Base-by-base conservation (phyloP, 2,113 vertebrate genomes). In the Gasterosteus aculeatus region DNA sequence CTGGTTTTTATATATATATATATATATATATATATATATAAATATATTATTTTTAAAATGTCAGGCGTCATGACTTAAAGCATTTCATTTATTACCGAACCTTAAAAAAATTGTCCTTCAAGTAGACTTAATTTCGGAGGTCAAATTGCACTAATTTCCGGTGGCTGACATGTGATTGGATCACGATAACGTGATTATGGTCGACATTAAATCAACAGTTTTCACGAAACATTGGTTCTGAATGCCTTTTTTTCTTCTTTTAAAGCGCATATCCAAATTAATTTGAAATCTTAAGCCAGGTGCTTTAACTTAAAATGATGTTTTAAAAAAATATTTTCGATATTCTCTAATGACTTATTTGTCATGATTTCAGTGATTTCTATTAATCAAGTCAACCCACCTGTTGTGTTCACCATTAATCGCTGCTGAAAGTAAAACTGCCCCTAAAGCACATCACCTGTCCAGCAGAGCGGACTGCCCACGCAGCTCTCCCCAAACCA, bases 401-500 rank as follows among this genome's bases (percentile, higher is more conserved):
- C 22, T 59, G n/a, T 49, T 75, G 22, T 61, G 7, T 74, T 12
- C 31, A 54, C 18, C 4, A 44, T 59, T 65, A 15, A n/a, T 18
- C 61, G 10, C 31, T 19, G 12, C 71, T 70, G 68, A 69, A 73
- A 72, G 59, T 82, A 47, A 47, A 69, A 70, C 8, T 63, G 44
- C 15, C 35, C 22, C 31, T 14, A 59, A 58, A 49, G 76, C 16
- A 19, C 69, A 71, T 72, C 29, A 66, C 54, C 56, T 56, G 11
- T 35, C 41, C 67, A 63, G 38, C 9, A 59, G 42, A 54, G 29
- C 6, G 14, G 31, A 54, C 53, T 39, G 1, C 35, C 9, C 26
- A 31, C 57, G 7, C 15, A 3, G 57, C 54, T 44, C 57, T 33
- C 15, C 72, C 38, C 44, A 61, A 0, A 7, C 69, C 72, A 58